These are phyloP conservation scores for Cyprinella venusta DNA, from an alignment of 2,797 vertebrate genomes.

Conservation along the genomic window DNA sequence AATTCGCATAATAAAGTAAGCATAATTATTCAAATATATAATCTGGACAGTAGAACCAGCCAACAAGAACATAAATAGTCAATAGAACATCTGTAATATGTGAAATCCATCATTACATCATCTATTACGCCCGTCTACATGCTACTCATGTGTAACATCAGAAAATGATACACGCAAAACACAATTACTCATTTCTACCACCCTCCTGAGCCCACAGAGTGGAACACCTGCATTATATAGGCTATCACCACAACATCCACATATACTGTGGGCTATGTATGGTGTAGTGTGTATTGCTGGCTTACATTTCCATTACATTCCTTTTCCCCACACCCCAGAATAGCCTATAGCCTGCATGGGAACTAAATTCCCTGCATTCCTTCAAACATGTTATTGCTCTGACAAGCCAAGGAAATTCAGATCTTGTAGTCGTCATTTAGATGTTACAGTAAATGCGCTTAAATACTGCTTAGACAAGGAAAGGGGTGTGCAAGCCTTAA, in stretches of 20 bases:
- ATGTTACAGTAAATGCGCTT: not conserved
- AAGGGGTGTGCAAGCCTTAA: not conserved
- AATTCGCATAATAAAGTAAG: not conserved
- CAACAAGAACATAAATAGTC: not conserved
- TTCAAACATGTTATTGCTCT: not conserved
- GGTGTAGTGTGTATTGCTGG: not conserved
- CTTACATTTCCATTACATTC: not conserved
- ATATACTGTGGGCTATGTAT: not conserved
- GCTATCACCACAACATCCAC: not conserved
- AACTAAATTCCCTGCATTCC: conserved; percentile 17
- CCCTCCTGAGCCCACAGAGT: not conserved
- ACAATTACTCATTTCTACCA: not conserved
- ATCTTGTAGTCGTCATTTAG: no score
- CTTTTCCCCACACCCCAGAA: not conserved
- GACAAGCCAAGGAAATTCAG: not conserved
- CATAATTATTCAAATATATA: not conserved
- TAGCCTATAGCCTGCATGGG: not conserved
- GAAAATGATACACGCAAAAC: conserved; percentile 5
- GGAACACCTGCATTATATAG: not conserved
- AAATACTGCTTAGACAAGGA: not conserved
- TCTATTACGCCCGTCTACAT: not conserved
- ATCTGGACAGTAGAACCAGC: not conserved
- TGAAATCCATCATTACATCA: not conserved
- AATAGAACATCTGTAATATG: not conserved
- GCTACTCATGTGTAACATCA: not conserved